These are phyloP conservation scores for Cyrtodaria siliqua DNA, from an alignment of 2,888 invertebrate species.

Conservation along the genomic window DNA sequence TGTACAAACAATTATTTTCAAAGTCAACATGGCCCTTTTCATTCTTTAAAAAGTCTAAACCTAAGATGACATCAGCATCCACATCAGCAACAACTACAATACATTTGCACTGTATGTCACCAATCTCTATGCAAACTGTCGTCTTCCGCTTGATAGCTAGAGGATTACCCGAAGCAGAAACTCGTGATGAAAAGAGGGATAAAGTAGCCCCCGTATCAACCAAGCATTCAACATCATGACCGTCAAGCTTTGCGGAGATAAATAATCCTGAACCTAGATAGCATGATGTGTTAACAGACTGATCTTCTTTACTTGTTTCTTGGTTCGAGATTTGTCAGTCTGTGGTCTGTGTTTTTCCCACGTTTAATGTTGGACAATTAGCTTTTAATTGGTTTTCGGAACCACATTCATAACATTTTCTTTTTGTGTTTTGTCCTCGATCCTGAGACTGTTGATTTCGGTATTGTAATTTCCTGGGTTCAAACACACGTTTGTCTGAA, in stretches of 20 bases:
- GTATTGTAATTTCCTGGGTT: too few relatives aligned
- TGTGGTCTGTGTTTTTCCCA: background rate
- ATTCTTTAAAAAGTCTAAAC: slow-evolving; percentile 26
- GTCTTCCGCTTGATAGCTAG: background rate
- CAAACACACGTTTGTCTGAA: too few relatives aligned
- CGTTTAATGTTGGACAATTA: background rate
- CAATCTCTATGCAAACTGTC: background rate
- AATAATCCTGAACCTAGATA: background rate
- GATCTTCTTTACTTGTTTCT: too few relatives aligned
- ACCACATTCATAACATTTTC: too few relatives aligned
- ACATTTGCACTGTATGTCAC: background rate
- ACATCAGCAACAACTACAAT: slow-evolving; percentile 29
- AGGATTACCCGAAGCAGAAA: slow-evolving; percentile 14
- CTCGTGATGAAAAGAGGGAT: slow-evolving; percentile 6
- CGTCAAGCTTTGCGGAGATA: background rate
- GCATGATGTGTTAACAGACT: too few relatives aligned
- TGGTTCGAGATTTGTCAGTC: too few relatives aligned
- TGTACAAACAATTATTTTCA: background rate
- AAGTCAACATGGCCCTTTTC: slow-evolving; percentile 4
- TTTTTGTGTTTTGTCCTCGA: too few relatives aligned
- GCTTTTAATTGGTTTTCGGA: background rate
- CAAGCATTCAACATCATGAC: background rate
- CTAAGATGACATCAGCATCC: slow-evolving; percentile 24
- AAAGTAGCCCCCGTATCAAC: slow-evolving; percentile 25
- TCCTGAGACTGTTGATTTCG: too few relatives aligned